These are phyloP conservation scores for Heliconius erato DNA, from an alignment of 2,888 invertebrate species.

Conservation along the genomic window DNA sequence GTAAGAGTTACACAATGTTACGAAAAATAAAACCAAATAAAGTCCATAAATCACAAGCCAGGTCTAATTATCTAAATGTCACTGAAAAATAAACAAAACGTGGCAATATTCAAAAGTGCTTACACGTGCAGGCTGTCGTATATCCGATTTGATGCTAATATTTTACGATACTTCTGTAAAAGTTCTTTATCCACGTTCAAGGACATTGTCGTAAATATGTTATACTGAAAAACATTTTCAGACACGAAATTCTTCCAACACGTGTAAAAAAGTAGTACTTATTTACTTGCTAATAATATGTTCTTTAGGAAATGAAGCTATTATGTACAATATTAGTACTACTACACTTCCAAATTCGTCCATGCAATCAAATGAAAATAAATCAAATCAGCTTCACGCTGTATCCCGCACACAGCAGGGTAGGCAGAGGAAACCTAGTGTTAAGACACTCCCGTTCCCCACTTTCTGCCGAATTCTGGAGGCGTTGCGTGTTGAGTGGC, in stretches of 20 bases:
- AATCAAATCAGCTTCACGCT: too few relatives aligned
- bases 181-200: constrained; percentile 2
- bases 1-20: not conserved
- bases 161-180: constrained; percentile 6
- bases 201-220: constrained; percentile 5
- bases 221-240: not conserved
- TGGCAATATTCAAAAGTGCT: constrained; percentile 14
- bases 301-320: too few relatives aligned
- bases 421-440: too few relatives aligned
- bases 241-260: not conserved
- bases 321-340: too few relatives aligned
- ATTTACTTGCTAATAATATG: not conserved
- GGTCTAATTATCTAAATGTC: not conserved
- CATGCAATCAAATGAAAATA: too few relatives aligned
- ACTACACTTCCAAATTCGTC: too few relatives aligned
- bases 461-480: too few relatives aligned
- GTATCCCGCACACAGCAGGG: too few relatives aligned
- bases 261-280: not conserved
- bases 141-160: constrained; percentile 20
- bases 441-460: too few relatives aligned
- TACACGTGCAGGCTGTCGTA: constrained; percentile 10
- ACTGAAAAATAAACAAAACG: not conserved
- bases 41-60: not conserved
- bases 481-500: too few relatives aligned
- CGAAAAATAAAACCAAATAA: not conserved